Conservation (phyloP, 2,888 invertebrate genomes). For the Gerris lacustris region DNA sequence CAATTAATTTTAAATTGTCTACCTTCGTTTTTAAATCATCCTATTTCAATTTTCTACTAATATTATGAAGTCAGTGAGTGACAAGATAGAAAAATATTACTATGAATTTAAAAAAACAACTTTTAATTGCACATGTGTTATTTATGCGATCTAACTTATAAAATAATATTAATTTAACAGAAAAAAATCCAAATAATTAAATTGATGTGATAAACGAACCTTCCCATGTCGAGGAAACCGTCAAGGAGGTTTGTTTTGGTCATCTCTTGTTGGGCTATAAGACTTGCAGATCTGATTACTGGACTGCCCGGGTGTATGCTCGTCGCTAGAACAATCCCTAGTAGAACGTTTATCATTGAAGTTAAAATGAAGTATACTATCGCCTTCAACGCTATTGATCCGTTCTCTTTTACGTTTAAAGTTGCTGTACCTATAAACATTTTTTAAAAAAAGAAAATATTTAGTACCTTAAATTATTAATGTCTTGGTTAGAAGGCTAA, state of each 20-base stretch:
- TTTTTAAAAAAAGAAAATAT: neutral
- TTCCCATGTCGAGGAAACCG: constrained; percentile 76
- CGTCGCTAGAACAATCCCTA: constrained; percentile 60
- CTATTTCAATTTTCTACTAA: too few species aligned
- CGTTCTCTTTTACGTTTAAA: constrained; percentile 73
- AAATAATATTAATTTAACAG: too few species aligned
- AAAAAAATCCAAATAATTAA: too few species aligned
- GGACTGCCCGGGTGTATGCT: constrained; percentile 68
- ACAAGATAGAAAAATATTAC: too few species aligned
- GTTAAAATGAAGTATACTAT: constrained; percentile 67
- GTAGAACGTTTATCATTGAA: constrained; percentile 64
- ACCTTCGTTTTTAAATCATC: too few species aligned
- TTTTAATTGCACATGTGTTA: too few species aligned
- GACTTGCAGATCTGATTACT: constrained; percentile 32
- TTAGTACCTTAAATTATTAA: constrained; percentile 3
- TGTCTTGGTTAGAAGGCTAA: too few species aligned
- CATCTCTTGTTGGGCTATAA: constrained; percentile 32
- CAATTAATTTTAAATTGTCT: too few species aligned
- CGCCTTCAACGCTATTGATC: constrained; percentile 70
- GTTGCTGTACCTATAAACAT: constrained; percentile 61
- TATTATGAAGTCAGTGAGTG: too few species aligned
- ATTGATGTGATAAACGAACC: constrained; percentile 43
- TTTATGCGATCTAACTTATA: too few species aligned
- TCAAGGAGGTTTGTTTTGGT: constrained; percentile 57
- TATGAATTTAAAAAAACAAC: too few species aligned